Evolutionary conservation across 2,797 vertebrate species (phyloP).

Genomic region (Clangula hyemalis): DNA sequence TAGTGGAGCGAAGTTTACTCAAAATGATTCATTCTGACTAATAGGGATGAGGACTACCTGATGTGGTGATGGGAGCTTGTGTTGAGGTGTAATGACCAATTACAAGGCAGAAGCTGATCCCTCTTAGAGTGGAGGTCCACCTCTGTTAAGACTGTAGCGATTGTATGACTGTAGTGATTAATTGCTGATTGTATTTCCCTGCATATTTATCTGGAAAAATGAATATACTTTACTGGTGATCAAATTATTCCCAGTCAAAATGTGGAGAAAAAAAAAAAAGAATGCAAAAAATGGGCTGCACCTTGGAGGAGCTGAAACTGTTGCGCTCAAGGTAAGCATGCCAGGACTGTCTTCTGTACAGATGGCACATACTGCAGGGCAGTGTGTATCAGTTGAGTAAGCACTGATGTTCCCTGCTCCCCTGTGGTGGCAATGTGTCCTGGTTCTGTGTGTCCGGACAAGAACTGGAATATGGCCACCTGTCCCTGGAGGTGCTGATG

Average conservation of each 20-base stretch:
- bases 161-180: not conserved
- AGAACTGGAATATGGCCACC: not conserved
- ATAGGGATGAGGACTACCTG: not conserved
- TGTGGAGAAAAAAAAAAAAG: no score
- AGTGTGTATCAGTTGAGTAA: accelerated
- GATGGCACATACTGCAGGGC: accelerated
- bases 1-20: not conserved
- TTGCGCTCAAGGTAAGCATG: accelerated
- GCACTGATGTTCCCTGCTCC: not conserved
- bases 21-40: not conserved
- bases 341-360: not conserved
- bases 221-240: not conserved
- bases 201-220: not conserved
- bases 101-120: not conserved
- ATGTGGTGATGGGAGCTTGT: not conserved
- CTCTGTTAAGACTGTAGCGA: not conserved
- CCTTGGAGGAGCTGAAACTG: accelerated
- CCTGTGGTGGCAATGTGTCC: not conserved
- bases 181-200: not conserved
- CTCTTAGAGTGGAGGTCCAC: not conserved
- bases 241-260: not conserved
- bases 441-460: not conserved
- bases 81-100: not conserved
- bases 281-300: not conserved
- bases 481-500: not conserved